Evolutionary conservation across 2,888 invertebrate species (phyloP), one percentile per base, ranked within the genome.

Genomic region (Rotaria socialis): DNA sequence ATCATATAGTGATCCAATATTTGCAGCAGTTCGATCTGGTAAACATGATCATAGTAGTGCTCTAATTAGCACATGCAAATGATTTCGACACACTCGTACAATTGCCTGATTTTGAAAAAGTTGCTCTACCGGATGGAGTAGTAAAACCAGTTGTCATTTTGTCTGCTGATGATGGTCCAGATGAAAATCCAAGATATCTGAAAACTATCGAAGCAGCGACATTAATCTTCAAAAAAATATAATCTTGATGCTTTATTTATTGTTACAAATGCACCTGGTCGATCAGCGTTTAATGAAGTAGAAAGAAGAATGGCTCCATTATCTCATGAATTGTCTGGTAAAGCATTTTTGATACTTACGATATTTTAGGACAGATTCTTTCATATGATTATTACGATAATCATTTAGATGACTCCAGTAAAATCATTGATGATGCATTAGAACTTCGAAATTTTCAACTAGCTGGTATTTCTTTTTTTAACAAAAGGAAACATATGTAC

Each of bases 161-260:
- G 55, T 88, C 88, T 4, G 87, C 88, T 10, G 89, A 90, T 87
- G 89, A 88, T 88, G 88, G 88, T 4, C 89, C 89, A 0, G 88
- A 88, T 86, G 88, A 89, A 85, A 89, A 89, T 86, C 89, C 89
- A 24, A 67, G 88, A 75, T 88, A 85, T 84, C 87, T 86, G 41
- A 87, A 89, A 86, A 84, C 87, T 41, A 50, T 89, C n/a, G 27
- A 35, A 41, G 85, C 87, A 19, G 87, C 88, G n/a, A 84, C 87
- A n/a, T 43, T 84, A 86, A 80, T 89, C 89, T 75, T n/a, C n/a
- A n/a, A 85, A 88, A 58, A 60, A 84, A 24, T 85, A 87, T 60
- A 80, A 88, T 85, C 85, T 88, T n/a, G 87, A 88, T 85, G 87
- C 85, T 2, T 92, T 94, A 90, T 94, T 95, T 90, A 87, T 88